Conservation (phyloP, 2,113 vertebrate species). For the Podocnemis expansa region DNA sequence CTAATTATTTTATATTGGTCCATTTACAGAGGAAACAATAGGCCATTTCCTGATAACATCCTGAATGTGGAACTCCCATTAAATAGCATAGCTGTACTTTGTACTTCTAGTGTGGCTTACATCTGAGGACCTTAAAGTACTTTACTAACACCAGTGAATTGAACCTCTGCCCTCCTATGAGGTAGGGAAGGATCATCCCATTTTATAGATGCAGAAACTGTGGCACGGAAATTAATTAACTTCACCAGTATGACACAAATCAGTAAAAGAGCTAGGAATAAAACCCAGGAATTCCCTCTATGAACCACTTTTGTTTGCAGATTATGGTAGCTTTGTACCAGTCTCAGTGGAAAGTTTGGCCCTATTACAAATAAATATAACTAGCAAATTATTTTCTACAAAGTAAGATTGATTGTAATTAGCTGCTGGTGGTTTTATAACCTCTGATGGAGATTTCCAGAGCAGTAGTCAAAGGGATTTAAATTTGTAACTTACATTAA, state of each 20-base stretch:
- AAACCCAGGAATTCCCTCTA: background rate
- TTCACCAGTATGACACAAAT: background rate
- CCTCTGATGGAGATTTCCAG: background rate
- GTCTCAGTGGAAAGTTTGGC: background rate
- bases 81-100: background rate
- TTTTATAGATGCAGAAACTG: conserved; percentile 28
- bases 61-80: background rate
- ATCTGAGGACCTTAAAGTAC: background rate
- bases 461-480: background rate
- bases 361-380: background rate
- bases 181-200: background rate
- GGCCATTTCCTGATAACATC: background rate
- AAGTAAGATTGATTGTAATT: background rate
- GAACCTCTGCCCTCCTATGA: background rate
- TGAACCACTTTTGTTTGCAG: background rate
- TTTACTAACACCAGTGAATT: background rate
- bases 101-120: background rate
- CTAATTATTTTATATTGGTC: background rate
- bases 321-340: background rate
- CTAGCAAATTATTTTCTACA: background rate
- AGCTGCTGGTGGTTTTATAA: background rate
- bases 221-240: conserved; percentile 8
- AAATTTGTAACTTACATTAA: conserved; percentile 20
- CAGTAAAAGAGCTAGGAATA: background rate
- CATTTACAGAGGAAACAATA: background rate